phyloP scores from a whole-genome alignment of 2,888 invertebrate genomes.

The Embidobia sp. region DNA sequence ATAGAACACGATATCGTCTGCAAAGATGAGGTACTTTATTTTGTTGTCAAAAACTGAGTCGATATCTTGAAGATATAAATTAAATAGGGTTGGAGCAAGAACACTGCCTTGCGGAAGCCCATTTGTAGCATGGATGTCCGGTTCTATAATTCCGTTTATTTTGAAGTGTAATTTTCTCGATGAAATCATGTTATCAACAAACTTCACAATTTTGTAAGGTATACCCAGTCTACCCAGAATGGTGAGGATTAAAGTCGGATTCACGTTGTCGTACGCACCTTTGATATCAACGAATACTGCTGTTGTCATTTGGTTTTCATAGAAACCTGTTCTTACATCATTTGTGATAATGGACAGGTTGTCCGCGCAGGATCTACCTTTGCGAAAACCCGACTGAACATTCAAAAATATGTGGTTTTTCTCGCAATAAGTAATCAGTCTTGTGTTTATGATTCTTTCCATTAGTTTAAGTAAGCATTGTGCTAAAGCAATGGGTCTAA shows the following conservation, averaged over 20 bases:
- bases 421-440: too few species aligned
- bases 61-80: conserved; percentile 11
- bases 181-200: neutral
- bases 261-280: conserved; percentile 17
- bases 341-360: neutral
- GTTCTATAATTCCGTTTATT: conserved; percentile 10
- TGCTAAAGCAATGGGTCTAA: neutral
- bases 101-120: conserved; percentile 24
- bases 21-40: neutral
- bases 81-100: conserved; percentile 15
- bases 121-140: neutral
- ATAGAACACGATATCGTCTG: conserved; percentile 7
- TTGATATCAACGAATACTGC: neutral
- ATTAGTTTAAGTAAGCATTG: neutral
- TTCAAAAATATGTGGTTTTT: too few species aligned
- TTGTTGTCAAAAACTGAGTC: neutral
- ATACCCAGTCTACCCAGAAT: conserved; percentile 3
- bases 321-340: neutral
- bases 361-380: neutral
- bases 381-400: neutral
- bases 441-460: neutral
- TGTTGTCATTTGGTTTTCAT: neutral
- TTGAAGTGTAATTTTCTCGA: conserved; percentile 6
- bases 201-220: conserved; percentile 3
- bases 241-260: neutral